Percentiles rank a stretch among this genome's conserved stretches.
phyloP scores from a whole-genome alignment of 2,888 invertebrate species.

The Diaprepes abbreviatus region DNA sequence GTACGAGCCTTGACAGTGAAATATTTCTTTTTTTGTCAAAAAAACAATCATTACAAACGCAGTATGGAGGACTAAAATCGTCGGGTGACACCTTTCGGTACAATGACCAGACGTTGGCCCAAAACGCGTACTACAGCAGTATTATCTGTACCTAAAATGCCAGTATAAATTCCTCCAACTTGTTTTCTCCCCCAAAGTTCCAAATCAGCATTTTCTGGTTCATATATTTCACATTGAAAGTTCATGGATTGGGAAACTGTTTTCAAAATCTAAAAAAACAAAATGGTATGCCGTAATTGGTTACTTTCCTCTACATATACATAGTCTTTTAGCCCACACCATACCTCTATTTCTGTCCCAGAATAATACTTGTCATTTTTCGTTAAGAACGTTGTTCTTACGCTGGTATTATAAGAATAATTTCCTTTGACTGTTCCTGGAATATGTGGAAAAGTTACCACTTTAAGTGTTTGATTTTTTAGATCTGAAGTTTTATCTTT shows the following conservation, averaged over 20 bases:
- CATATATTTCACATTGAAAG: slow-evolving; percentile 78
- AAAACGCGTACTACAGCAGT: too few species aligned
- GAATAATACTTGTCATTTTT: slow-evolving; percentile 62
- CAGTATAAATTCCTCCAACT: slow-evolving; percentile 77
- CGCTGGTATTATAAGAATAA: slow-evolving; percentile 51
- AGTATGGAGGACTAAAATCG: too few species aligned
- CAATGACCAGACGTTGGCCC: too few species aligned
- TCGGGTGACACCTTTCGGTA: too few species aligned
- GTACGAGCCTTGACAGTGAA: too few species aligned
- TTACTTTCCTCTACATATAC: too few species aligned
- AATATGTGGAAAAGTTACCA: slow-evolving; percentile 77
- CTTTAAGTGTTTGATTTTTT: slow-evolving; percentile 72
- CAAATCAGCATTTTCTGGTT: slow-evolving; percentile 72
- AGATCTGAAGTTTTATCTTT: slow-evolving; percentile 75
- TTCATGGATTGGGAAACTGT: slow-evolving; percentile 79
- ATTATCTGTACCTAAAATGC: slow-evolving; percentile 67
- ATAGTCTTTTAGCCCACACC: too few species aligned
- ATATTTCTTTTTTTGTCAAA: too few species aligned
- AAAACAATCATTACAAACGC: too few species aligned
- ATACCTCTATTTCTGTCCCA: slow-evolving; percentile 81
- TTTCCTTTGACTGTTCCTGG: slow-evolving; percentile 72
- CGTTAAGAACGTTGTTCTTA: slow-evolving; percentile 11
- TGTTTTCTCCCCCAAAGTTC: slow-evolving; percentile 79
- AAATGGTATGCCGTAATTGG: neutral
- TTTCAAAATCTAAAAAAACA: slow-evolving; percentile 73